Evolutionary conservation across 2,797 vertebrate genomes (phyloP).

Genomic region (Hippoglossus hippoglossus): DNA sequence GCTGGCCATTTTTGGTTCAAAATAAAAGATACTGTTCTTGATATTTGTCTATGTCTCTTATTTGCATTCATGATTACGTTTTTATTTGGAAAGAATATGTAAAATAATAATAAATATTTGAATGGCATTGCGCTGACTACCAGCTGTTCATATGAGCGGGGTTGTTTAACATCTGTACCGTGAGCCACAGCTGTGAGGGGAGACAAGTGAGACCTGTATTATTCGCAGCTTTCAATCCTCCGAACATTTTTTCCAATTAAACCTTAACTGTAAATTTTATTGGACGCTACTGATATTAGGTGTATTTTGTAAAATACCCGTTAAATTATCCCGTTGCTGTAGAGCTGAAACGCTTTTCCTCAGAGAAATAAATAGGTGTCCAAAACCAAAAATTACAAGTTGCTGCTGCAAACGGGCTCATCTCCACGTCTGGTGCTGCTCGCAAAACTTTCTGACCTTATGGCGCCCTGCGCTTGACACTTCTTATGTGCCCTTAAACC

Average conservation of each 20-base stretch:
- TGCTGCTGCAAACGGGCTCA: not conserved
- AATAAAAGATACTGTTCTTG: slow-evolving; percentile 80
- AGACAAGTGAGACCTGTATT: slow-evolving; percentile 14
- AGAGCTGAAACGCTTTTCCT: not conserved
- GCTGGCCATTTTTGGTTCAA: slow-evolving; percentile 82
- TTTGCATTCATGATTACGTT: slow-evolving; percentile 18
- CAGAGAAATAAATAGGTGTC: not conserved
- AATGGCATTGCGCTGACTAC: slow-evolving; percentile 7
- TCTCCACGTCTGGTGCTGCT: not conserved
- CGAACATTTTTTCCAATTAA: slow-evolving; percentile 14
- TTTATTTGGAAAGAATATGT: slow-evolving; percentile 20
- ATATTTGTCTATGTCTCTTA: slow-evolving; percentile 64
- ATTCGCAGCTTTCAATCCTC: slow-evolving; percentile 2
- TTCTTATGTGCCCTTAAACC: not conserved
- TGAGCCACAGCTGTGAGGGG: slow-evolving; percentile 47
- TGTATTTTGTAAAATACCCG: not conserved
- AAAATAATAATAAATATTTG: not conserved
- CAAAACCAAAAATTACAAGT: not conserved
- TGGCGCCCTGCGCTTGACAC: not conserved
- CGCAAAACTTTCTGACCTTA: slow-evolving; percentile 9
- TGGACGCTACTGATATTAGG: slow-evolving; percentile 11
- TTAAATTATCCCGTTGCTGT: not conserved
- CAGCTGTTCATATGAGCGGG: slow-evolving; percentile 31
- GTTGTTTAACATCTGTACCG: slow-evolving; percentile 53
- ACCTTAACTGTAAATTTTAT: slow-evolving; percentile 17